phyloP scores from a whole-genome alignment of 2,113 vertebrate species.

The Corythornis cristatus region DNA sequence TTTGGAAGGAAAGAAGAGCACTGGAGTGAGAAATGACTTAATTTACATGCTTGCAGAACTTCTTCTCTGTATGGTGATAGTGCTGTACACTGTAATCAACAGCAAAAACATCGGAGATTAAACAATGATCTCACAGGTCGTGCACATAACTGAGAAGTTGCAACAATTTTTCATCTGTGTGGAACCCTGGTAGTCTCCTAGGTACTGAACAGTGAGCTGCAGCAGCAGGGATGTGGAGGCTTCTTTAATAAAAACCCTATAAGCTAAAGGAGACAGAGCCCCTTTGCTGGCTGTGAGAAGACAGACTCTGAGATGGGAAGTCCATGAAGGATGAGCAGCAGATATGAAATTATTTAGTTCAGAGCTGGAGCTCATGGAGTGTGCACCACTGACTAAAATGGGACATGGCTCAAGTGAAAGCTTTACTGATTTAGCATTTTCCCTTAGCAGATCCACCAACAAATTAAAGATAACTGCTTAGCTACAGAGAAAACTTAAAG shows the following conservation, averaged over 20 bases:
- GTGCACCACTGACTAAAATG: not conserved
- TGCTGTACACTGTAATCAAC: not conserved
- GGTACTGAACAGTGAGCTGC: not conserved
- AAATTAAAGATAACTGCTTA: not conserved
- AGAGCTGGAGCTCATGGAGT: not conserved
- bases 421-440: not conserved
- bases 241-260: not conserved
- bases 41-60: conserved; percentile 7
- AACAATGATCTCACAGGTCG: not conserved
- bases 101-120: not conserved
- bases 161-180: not conserved
- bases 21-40: not conserved
- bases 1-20: conserved; percentile 5
- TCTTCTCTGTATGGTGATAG: not conserved
- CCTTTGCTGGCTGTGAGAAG: not conserved
- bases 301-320: not conserved
- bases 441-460: not conserved
- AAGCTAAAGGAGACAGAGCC: not conserved
- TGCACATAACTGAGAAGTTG: not conserved
- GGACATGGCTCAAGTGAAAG: not conserved
- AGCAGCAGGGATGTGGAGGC: not conserved
- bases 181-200: not conserved
- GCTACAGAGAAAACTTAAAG: not conserved
- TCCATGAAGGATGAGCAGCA: not conserved
- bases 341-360: not conserved